Evolutionary conservation across 1,140 invertebrate genomes (phyloP), one percentile per base, ranked within the genome.

Genomic region (Chrysopa pallens): DNA sequence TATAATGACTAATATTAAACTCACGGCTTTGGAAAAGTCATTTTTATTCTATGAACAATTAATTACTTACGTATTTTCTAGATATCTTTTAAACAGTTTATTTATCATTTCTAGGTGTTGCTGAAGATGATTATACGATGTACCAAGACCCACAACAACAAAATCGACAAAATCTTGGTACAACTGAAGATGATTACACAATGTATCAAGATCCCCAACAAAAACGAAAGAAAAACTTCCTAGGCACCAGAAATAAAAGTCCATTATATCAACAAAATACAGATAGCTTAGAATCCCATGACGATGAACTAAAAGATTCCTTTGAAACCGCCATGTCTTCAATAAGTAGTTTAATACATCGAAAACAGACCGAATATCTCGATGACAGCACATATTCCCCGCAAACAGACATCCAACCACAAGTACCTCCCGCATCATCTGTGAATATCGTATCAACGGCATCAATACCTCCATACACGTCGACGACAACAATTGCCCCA

Each of bases 301-400:
- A 73, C 43, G 69, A 72, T 44, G 68, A 72, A 28, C 43, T 69
- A 28, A 67, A 69, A 44, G 67, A 74, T 38, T 73, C 71, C 4
- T 74, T 72, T 49, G 71, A 73, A 44, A 73, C 70, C 12, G 70
- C 66, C 6, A 59, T 68, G n/a, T 73, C 65, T 46, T 73, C 70
- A 3, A 56, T 67, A 4, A 59, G 54, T 36, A 68, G 63, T 48
- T 64, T 61, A 8, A 49, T 52, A 42, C 39, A 50, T 36, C 64
- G 61, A 29, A 56, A 46, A 8, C 55, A 45, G n/a, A 52, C 50
- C 39, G 64, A 66, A 6, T 66, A 67, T 17, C 57, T 50, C 6
- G 63, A 64, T 8, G 53, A 56, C 2, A 12, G 39, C 9, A 29
- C 48, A 36, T 42, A 45, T 27, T 42, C 44, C 46, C 41, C 48